Conservation (phyloP, 2,113 vertebrate species). For the Seriola dumerili region DNA sequence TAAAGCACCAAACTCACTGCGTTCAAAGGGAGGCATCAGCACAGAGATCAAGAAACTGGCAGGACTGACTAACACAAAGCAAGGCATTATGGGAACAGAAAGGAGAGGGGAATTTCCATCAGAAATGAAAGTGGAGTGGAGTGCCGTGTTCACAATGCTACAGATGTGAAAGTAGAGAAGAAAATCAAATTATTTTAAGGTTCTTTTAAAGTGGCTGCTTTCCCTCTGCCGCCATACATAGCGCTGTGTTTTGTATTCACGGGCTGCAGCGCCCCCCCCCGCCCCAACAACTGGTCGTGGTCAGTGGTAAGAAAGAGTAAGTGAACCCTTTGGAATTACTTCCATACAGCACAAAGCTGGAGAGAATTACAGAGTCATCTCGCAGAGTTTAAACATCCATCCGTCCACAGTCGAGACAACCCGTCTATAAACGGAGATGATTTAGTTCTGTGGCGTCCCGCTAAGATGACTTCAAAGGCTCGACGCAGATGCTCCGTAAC, state of each 20-base stretch:
- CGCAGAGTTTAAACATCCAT: too few relatives aligned
- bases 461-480: too few relatives aligned
- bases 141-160: conserved; percentile 10
- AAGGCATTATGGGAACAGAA: conserved; percentile 28
- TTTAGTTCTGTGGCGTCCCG: too few relatives aligned
- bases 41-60: conserved; percentile 31
- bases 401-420: too few relatives aligned
- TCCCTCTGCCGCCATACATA: conserved; percentile 1
- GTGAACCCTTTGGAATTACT: too few relatives aligned
- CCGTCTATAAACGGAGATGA: too few relatives aligned
- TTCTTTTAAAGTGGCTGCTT: conserved; percentile 5
- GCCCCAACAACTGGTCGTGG: neutral
- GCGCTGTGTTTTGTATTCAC: neutral
- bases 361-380: too few relatives aligned
- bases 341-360: too few relatives aligned
- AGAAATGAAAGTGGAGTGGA: neutral
- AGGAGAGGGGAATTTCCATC: conserved; percentile 32
- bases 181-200: conserved; percentile 19
- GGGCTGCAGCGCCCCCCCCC: neutral
- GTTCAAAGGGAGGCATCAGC: conserved; percentile 49
- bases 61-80: conserved; percentile 49
- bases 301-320: too few relatives aligned
- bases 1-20: conserved; percentile 35
- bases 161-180: conserved; percentile 13
- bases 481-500: too few relatives aligned